Evolutionary conservation across 2,888 invertebrate genomes (phyloP).

Genomic region (Augochlorella aurata): DNA sequence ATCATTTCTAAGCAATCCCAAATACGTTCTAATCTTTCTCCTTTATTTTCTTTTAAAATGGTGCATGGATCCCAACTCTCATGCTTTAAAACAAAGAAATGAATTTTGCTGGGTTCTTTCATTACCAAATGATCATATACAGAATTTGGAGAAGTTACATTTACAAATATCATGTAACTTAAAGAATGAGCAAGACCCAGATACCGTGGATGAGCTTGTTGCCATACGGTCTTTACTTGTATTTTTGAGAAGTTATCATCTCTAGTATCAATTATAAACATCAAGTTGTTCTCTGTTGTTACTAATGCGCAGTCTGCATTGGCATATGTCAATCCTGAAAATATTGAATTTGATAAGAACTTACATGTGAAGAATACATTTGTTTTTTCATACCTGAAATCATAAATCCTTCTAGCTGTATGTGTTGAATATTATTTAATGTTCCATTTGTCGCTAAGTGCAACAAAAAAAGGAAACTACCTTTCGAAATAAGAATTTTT

Average conservation of each 20-base stretch:
- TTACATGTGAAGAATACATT: conserved; percentile 7
- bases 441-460: conserved; percentile 62
- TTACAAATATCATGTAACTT: conserved; percentile 69
- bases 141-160: conserved; percentile 75
- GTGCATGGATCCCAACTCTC: conserved; percentile 66
- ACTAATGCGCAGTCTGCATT: conserved; percentile 64
- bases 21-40: conserved; percentile 60
- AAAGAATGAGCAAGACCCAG: conserved; percentile 74
- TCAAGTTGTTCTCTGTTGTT: conserved; percentile 71
- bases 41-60: conserved; percentile 49
- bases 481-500: conserved; percentile 72
- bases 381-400: conserved; percentile 73
- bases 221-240: conserved; percentile 59
- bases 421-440: conserved; percentile 58
- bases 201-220: conserved; percentile 69
- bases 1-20: conserved; percentile 80
- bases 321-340: conserved; percentile 69
- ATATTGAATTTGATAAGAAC: conserved; percentile 6
- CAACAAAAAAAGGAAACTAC: conserved; percentile 67
- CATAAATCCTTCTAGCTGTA: conserved; percentile 69
- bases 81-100: conserved; percentile 70
- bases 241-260: conserved; percentile 52
- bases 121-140: conserved; percentile 78
- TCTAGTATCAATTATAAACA: conserved; percentile 58
- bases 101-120: conserved; percentile 76